These are phyloP conservation scores for Brenthis ino DNA, from an alignment of 2,888 invertebrate genomes.

Conservation along the genomic window DNA sequence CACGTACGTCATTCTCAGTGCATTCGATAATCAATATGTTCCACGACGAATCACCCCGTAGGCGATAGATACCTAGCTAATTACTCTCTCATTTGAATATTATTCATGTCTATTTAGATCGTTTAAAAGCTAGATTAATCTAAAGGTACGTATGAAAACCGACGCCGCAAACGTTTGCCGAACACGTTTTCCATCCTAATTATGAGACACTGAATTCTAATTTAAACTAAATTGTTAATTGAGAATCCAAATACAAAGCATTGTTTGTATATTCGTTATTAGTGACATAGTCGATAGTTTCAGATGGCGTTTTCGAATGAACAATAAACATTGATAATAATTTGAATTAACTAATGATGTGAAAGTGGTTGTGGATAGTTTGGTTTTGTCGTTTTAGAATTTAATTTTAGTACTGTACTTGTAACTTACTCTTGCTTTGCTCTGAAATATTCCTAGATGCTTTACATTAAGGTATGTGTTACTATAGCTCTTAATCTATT, in stretches of 20 bases:
- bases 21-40: neutral
- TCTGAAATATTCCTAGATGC: no score
- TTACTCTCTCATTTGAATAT: constrained; percentile 34
- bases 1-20: neutral
- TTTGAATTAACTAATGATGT: constrained; percentile 5
- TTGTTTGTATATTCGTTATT: constrained; percentile 26
- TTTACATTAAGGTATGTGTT: no score
- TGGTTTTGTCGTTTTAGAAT: no score
- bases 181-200: constrained; percentile 34
- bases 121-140: constrained; percentile 36
- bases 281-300: constrained; percentile 28
- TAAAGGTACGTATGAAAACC: constrained; percentile 28
- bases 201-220: constrained; percentile 33
- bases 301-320: constrained; percentile 5
- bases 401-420: no score
- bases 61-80: constrained; percentile 22
- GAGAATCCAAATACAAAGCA: constrained; percentile 30
- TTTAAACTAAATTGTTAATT: constrained; percentile 38
- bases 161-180: constrained; percentile 29
- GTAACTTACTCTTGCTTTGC: no score
- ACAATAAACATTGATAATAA: neutral
- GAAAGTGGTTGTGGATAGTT: neutral
- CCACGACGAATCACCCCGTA: constrained; percentile 15
- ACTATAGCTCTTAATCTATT: neutral
- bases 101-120: constrained; percentile 28